Conservation (phyloP, 2,113 vertebrate species). For the Hystrix cristata region DNA sequence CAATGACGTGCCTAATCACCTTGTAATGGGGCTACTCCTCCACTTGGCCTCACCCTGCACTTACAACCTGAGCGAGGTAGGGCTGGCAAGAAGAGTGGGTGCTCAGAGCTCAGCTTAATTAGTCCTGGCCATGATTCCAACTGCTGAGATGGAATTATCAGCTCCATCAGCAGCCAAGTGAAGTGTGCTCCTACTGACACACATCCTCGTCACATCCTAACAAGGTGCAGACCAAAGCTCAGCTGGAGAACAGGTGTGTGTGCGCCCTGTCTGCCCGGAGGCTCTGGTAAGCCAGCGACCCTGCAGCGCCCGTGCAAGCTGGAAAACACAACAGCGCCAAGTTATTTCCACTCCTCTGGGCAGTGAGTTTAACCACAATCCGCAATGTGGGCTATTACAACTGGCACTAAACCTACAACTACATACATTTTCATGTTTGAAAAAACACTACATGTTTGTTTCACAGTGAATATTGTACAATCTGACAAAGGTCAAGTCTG, state of each 20-base stretch:
- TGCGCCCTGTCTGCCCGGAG: background rate
- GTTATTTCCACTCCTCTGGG: background rate
- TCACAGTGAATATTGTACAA: background rate
- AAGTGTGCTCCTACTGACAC: background rate
- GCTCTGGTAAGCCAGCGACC: background rate
- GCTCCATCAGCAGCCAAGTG: background rate
- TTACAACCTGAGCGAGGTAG: background rate
- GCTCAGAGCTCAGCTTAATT: slow-evolving; percentile 2
- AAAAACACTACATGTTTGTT: background rate
- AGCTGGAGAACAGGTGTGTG: background rate
- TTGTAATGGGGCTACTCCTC: background rate
- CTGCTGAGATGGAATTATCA: background rate
- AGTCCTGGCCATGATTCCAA: background rate
- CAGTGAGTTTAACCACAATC: background rate
- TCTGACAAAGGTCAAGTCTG: background rate
- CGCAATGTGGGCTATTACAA: background rate
- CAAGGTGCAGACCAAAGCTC: background rate
- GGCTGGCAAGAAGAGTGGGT: slow-evolving; percentile 12
- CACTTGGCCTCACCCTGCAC: background rate
- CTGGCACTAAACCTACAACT: background rate
- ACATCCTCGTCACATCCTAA: background rate
- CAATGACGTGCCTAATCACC: background rate
- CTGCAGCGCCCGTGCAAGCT: background rate
- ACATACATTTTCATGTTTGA: background rate
- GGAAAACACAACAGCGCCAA: background rate